Evolutionary conservation across 2,113 vertebrate genomes (phyloP), one percentile per base, ranked within the genome.

Genomic region (Butorides virescens): DNA sequence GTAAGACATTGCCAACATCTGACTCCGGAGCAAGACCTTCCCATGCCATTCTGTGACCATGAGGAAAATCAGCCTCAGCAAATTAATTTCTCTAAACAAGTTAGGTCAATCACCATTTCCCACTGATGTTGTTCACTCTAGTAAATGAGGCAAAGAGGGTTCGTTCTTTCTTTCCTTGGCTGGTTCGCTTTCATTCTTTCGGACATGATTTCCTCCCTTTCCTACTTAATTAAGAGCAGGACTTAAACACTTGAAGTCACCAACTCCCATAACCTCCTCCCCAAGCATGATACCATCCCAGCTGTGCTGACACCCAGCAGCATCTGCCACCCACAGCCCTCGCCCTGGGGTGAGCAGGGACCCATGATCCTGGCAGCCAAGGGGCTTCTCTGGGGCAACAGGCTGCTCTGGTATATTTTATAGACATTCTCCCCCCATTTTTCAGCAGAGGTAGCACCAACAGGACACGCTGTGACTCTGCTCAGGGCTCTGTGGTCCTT

Each of bases 291-390:
- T 2, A 11, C n/a, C 7, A 1, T 10, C 34, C 63, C 55, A 66
- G 13, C 21, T 0, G 0, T n/a, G 9, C 29, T 5, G 29, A 63
- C 20, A 52, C 26, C 37, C 1, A 1, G 11, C 70, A 91, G 70
- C 36, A 15, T 15, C 68, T 52, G 82, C 18, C 84, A 58, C 76
- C 23, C 4, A 1, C 55, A 74, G 67, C 72, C 27, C 55, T 59
- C 3, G 2, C 9, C 21, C 18, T 4, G 4, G 21, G 25, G 13
- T 10, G 15, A 59, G 7, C 25, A 25, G 13, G 13, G 44, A 42
- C 21, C 34, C 3, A 2, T 3, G 37, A 22, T 49, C 34, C 68
- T 19, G 16, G 68, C 23, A 76, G 56, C 47, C 0, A 0, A 80
- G 23, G 15, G 1, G 4, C 9, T 75, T 59, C n/a, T 32, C 52